A percentile compares a stretch with the other conserved stretches of the same genome.
phyloP scores from a whole-genome alignment of 2,888 invertebrate species.

The Dendrolimus pini region DNA sequence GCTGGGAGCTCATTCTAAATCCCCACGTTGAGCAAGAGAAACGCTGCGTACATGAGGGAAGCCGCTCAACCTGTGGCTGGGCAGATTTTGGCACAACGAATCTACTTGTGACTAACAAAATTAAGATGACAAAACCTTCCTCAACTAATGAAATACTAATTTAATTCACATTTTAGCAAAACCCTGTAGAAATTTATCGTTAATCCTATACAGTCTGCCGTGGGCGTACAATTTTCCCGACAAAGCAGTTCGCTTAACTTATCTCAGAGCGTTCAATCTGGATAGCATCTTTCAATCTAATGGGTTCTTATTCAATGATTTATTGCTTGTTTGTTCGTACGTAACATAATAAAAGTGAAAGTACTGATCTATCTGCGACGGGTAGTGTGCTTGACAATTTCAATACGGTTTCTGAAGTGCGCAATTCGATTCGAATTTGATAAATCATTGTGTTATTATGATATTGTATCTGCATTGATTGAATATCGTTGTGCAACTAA shows the following conservation, averaged over 20 bases:
- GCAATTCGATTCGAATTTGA: background rate
- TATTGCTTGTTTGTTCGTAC: constrained; percentile 44
- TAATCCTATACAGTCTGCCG: background rate
- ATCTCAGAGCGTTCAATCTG: constrained; percentile 38
- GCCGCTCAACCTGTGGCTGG: no score
- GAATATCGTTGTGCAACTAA: background rate
- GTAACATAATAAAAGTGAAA: constrained; percentile 32
- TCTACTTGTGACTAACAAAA: no score
- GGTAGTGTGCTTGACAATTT: background rate
- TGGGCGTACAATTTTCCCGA: constrained; percentile 20
- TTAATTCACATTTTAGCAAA: no score
- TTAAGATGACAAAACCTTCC: no score
- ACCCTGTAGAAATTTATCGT: no score
- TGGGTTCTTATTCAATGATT: constrained; percentile 40
- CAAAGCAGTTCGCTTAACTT: constrained; percentile 34
- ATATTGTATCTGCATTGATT: background rate
- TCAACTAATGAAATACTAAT: no score
- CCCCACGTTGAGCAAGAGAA: no score
- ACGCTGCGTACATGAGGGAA: no score
- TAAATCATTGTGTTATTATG: background rate
- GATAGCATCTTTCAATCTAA: constrained; percentile 39
- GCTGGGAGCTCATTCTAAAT: no score
- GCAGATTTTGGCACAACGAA: no score
- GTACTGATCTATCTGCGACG: constrained; percentile 18
- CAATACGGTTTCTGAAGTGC: background rate